Conservation (phyloP, 2,113 vertebrate genomes). For the Halichoeres trimaculatus region DNA sequence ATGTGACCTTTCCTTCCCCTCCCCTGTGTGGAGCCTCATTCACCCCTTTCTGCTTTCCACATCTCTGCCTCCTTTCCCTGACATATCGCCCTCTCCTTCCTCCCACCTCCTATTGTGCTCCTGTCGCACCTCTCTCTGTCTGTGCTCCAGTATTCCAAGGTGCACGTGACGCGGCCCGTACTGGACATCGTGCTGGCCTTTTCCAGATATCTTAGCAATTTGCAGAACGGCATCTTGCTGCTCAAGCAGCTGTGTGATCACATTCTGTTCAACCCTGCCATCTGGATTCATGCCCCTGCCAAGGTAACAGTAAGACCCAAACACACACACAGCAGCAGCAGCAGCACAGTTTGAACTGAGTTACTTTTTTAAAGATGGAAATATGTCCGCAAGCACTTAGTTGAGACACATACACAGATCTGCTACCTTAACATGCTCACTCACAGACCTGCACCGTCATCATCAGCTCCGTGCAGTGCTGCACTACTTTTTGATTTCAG, state of each 20-base stretch:
- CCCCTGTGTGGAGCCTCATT: slow-evolving; percentile 3
- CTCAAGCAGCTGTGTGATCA: slow-evolving; percentile 98
- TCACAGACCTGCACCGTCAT: slow-evolving; percentile 20
- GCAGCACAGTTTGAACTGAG: background rate
- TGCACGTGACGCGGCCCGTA: slow-evolving; percentile 90
- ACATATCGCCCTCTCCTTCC: background rate
- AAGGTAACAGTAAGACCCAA: slow-evolving; percentile 83
- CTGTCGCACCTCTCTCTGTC: background rate
- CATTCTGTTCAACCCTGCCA: slow-evolving; percentile 95
- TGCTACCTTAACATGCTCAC: background rate
- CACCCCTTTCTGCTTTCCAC: background rate
- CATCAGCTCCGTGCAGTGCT: slow-evolving; percentile 5
- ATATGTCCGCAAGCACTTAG: background rate
- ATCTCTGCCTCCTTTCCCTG: slow-evolving; percentile 12
- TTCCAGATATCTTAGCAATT: slow-evolving; percentile 95
- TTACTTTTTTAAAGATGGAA: background rate
- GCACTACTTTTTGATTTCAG: slow-evolving; percentile 29
- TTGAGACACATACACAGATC: background rate
- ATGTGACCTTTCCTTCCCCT: slow-evolving; percentile 31
- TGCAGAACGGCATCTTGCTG: slow-evolving; percentile 91
- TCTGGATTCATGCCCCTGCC: slow-evolving; percentile 97
- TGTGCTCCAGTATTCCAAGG: slow-evolving; percentile 92
- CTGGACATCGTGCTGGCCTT: slow-evolving; percentile 96
- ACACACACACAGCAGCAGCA: background rate
- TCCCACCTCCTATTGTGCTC: background rate